Conservation (phyloP, 2,797 vertebrate genomes). For the Manis crassicaudata region DNA sequence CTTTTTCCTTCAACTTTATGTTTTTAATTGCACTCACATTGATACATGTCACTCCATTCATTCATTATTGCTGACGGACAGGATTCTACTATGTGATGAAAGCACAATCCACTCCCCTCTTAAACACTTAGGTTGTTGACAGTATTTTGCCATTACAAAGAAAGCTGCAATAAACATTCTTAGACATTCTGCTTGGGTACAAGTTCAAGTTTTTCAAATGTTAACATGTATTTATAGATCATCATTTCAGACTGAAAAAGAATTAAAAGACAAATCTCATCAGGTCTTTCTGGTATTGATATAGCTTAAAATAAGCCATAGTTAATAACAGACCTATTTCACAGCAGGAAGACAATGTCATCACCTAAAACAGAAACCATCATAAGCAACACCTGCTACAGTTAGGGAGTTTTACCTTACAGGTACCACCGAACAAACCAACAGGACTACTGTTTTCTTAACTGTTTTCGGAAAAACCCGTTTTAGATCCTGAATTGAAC, state of each 20-base stretch:
- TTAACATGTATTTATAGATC: neutral
- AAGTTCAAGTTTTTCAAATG: neutral
- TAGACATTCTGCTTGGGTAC: neutral
- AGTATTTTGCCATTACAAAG: neutral
- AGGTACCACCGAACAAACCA: neutral
- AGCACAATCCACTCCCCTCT: neutral
- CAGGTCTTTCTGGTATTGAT: conserved; percentile 14
- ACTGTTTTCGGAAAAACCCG: neutral
- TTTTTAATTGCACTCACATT: neutral
- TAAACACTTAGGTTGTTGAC: neutral
- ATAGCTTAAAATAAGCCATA: conserved; percentile 20
- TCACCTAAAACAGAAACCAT: conserved; percentile 29
- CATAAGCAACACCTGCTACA: neutral
- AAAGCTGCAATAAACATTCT: neutral
- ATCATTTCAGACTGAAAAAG: conserved; percentile 32
- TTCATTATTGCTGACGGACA: neutral
- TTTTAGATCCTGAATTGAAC: neutral
- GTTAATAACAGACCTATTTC: conserved; percentile 13
- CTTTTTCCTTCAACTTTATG: neutral
- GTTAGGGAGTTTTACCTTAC: neutral
- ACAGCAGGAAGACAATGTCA: neutral
- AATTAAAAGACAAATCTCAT: neutral
- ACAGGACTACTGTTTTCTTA: neutral
- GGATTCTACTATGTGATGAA: accelerated
- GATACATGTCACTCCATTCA: neutral